Percentiles rank a stretch among this genome's conserved stretches.
phyloP scores from a whole-genome alignment of 2,888 invertebrate genomes.

The Thera obeliscata region DNA sequence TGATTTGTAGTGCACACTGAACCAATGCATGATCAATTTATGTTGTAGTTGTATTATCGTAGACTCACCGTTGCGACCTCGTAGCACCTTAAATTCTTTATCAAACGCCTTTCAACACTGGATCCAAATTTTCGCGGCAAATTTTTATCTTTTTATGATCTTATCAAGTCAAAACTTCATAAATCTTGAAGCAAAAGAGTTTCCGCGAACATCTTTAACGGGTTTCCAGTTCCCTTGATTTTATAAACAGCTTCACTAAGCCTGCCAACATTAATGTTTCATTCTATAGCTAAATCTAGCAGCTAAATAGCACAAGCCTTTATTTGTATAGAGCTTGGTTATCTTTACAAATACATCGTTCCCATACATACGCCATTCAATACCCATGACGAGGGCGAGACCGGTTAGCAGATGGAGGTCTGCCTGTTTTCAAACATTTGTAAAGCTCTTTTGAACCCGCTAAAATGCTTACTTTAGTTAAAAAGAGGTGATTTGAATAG shows the following conservation, averaged over 20 bases:
- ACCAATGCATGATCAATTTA: background rate
- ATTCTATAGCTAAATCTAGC: too few species aligned
- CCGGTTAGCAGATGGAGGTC: slow-evolving; percentile 12
- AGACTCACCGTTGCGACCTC: background rate
- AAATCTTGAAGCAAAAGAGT: too few species aligned
- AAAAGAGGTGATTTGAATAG: slow-evolving; percentile 7
- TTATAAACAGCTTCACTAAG: too few species aligned
- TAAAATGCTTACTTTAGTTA: background rate
- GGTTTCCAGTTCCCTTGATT: too few species aligned
- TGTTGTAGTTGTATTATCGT: background rate
- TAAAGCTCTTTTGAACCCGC: slow-evolving; percentile 10
- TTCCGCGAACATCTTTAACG: too few species aligned
- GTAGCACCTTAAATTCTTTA: too few species aligned
- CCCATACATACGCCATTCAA: slow-evolving; percentile 23
- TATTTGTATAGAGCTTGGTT: slow-evolving; percentile 2
- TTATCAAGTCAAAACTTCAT: too few species aligned
- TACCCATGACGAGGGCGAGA: slow-evolving; percentile 8
- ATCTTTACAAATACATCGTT: slow-evolving; percentile 24
- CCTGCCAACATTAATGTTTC: too few species aligned
- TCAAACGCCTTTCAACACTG: too few species aligned
- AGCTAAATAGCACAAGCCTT: background rate
- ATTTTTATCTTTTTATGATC: too few species aligned
- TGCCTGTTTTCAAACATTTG: background rate
- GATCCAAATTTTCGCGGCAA: too few species aligned
- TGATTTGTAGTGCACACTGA: slow-evolving; percentile 6